phyloP scores from a whole-genome alignment of 2,113 vertebrate genomes.

The Hyla sarda region DNA sequence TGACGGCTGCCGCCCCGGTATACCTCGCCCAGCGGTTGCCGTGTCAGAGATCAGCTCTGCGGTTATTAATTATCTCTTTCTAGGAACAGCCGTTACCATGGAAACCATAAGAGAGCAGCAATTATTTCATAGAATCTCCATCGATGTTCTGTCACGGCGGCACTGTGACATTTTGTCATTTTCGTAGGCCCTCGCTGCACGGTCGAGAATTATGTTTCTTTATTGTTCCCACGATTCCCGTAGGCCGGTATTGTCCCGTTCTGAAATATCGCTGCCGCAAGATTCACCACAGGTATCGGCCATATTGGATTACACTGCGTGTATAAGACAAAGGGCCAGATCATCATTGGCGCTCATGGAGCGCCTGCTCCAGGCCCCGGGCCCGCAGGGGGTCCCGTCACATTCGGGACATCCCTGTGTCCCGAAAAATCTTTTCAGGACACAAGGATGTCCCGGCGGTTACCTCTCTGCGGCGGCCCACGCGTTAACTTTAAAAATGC shows the following conservation, averaged over 20 bases:
- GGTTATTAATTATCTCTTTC: not conserved
- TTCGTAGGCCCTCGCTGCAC: not conserved
- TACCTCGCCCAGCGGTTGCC: no score
- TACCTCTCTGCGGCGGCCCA: no score
- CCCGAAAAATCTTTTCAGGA: no score
- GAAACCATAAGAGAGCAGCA: not conserved
- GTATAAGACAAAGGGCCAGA: no score
- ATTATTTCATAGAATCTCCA: not conserved
- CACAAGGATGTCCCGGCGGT: no score
- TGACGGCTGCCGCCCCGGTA: not conserved
- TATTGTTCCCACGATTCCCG: not conserved
- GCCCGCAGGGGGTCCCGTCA: no score
- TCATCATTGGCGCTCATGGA: no score
- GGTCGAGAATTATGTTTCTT: not conserved
- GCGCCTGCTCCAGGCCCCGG: no score
- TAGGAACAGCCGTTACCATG: not conserved
- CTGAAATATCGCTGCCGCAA: no score
- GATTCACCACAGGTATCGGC: no score
- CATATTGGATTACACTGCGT: not conserved
- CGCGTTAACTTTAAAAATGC: no score
- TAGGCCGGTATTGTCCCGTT: not conserved
- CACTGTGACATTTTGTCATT: not conserved
- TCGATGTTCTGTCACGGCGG: not conserved
- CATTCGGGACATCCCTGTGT: no score
- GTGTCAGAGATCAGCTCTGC: not conserved